Base-by-base conservation (phyloP, 2,888 invertebrate genomes). In the Crossocerus cetratus region DNA sequence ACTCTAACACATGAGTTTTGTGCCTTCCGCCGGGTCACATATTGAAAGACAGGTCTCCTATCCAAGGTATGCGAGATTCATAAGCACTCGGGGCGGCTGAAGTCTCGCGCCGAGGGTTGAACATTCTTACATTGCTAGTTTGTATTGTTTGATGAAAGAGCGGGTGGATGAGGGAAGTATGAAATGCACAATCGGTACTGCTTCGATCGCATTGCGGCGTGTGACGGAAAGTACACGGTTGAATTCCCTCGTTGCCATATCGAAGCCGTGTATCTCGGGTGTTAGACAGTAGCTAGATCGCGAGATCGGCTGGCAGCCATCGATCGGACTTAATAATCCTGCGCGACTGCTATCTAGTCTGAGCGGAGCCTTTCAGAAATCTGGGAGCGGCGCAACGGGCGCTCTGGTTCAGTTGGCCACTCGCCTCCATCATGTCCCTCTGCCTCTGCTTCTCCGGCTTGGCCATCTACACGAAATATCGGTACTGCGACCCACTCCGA, bases 351-450 rank as follows among this genome's bases (percentile, higher is more conserved):
- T 57, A 22, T 32, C 32, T 32, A 32, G 32, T 32, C 23, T 23
- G 5, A 11, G 16, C 2, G 14, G 20, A 14, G 3, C 61, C 18
- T 76, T 60, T 67, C 53, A 94, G 93, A 81, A 93, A 94, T 68
- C 89, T 97, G 63, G 93, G 93, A 69, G 91, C 93, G 0, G 94
- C 96, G 0, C 95, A 94, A 82, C 90, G 90, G 69, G 94, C 96
- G 4, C 89, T 97, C 2, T 96, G 96, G 95, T 92, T 94, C 91
- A 95, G 94, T 85, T 94, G 95, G 93, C 96, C 96, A 0, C 94
- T 97, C 62, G 91, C 96, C 1, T 93, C 94, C 0, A 83, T 93
- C 0, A 92, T 97, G 5, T 96, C 96, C 83, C 82, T 96, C 0
- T 92, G 93, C 72, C 96, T 96, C 0, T 91, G 91, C 20, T 92